These are phyloP conservation scores for Drosophila neoperkinsi DNA, from an alignment of 2,888 invertebrate genomes.

Conservation along the genomic window DNA sequence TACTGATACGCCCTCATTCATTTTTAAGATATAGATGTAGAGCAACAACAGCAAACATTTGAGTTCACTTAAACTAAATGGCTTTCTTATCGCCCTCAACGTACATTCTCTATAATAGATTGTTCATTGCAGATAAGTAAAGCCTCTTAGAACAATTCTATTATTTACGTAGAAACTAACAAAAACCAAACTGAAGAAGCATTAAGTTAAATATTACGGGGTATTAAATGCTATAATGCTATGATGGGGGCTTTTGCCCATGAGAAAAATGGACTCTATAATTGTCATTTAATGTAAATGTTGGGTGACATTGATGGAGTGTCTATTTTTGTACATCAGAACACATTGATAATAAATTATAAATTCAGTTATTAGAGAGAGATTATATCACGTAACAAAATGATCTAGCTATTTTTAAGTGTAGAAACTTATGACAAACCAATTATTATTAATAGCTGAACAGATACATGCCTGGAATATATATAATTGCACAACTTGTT, in stretches of 20 bases:
- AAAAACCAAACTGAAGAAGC: constrained; percentile 12
- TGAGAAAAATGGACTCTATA: not conserved
- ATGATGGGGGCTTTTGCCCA: not conserved
- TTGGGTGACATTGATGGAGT: not conserved
- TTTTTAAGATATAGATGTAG: constrained; percentile 36
- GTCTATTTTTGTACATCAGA: not conserved
- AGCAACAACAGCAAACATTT: constrained; percentile 20
- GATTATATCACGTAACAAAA: not conserved
- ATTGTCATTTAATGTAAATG: constrained; percentile 17
- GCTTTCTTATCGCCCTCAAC: constrained; percentile 42
- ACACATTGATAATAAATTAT: not conserved
- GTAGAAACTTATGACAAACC: not conserved
- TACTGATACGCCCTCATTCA: constrained; percentile 43
- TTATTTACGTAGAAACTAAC: constrained; percentile 57
- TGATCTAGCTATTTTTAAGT: not conserved
- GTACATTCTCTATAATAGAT: constrained; percentile 19
- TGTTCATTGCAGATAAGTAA: constrained; percentile 31
- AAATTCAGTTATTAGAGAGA: not conserved
- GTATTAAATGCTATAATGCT: constrained; percentile 1
- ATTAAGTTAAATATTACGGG: not conserved
- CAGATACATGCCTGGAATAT: not conserved
- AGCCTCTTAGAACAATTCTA: constrained; percentile 53
- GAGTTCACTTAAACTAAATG: constrained; percentile 20
- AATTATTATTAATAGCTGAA: not conserved
- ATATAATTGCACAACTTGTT: not conserved